Conservation (phyloP, 2,113 vertebrate genomes). For the Raja brachyura region DNA sequence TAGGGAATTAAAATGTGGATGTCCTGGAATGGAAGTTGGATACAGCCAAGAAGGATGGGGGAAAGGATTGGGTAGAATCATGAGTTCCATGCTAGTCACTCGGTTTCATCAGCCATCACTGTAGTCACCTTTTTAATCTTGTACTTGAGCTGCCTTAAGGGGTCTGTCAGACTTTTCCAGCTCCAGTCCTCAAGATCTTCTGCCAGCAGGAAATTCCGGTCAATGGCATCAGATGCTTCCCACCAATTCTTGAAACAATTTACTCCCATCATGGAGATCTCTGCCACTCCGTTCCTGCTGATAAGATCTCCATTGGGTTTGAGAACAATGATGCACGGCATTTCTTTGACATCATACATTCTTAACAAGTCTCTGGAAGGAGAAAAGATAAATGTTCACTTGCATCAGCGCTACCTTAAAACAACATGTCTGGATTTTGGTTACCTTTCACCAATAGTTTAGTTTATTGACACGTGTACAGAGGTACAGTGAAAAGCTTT, state of each 20-base stretch:
- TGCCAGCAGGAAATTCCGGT: conserved; percentile 69
- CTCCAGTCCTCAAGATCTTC: conserved; percentile 63
- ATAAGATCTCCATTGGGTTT: conserved; percentile 73
- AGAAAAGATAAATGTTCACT: not conserved
- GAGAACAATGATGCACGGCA: conserved; percentile 77
- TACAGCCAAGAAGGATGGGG: not conserved
- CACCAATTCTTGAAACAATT: conserved; percentile 78
- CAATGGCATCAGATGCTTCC: conserved; percentile 72
- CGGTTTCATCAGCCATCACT: conserved; percentile 13
- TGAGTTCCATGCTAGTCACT: not conserved
- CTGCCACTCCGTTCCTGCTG: conserved; percentile 60
- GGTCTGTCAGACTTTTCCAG: conserved; percentile 66
- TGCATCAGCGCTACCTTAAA: not conserved
- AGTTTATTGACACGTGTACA: no score
- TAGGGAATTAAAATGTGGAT: not conserved
- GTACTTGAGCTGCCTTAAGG: conserved; percentile 72
- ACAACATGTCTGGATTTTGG: not conserved
- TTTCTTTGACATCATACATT: conserved; percentile 63
- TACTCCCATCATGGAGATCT: conserved; percentile 62
- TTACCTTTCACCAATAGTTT: not conserved
- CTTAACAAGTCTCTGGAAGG: conserved; percentile 66
- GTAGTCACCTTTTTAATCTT: conserved; percentile 49
- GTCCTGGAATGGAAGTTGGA: not conserved
- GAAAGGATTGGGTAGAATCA: not conserved
- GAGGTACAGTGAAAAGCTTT: no score